A percentile compares a stretch with the other conserved stretches of the same genome.
Evolutionary conservation across 2,797 vertebrate genomes (phyloP).

Genomic region (Sebastes taczanowskii): DNA sequence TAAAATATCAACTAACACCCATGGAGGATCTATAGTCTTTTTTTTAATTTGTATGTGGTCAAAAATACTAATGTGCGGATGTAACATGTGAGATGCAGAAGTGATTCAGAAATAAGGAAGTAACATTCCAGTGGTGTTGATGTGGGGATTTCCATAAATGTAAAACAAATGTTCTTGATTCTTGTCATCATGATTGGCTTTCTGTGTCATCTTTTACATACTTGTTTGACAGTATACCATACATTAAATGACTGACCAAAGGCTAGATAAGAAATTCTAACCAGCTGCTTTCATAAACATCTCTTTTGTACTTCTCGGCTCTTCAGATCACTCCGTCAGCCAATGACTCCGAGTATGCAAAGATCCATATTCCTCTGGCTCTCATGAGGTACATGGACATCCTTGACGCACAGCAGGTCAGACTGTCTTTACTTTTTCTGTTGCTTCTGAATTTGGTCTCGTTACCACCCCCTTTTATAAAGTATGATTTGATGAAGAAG

Average conservation of each 20-base stretch:
- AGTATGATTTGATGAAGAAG: neutral
- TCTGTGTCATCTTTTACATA: neutral
- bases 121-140: neutral
- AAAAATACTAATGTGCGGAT: neutral
- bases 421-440: neutral
- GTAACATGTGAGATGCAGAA: neutral
- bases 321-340: constrained; percentile 82
- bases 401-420: constrained; percentile 86
- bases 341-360: constrained; percentile 83
- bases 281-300: neutral
- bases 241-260: neutral
- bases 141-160: constrained; percentile 5
- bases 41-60: neutral
- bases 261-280: neutral
- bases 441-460: neutral
- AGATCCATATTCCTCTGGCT: constrained; percentile 87
- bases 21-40: neutral
- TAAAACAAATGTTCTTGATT: neutral
- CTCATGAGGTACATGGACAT: constrained; percentile 88
- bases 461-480: neutral
- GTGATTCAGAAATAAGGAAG: constrained; percentile 22
- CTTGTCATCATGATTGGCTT: neutral
- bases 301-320: constrained; percentile 24
- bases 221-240: neutral
- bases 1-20: neutral